Percentiles rank a stretch among this genome's conserved stretches.
phyloP scores from a whole-genome alignment of 1,140 invertebrate species.

The Sarcophaga peregrina region DNA sequence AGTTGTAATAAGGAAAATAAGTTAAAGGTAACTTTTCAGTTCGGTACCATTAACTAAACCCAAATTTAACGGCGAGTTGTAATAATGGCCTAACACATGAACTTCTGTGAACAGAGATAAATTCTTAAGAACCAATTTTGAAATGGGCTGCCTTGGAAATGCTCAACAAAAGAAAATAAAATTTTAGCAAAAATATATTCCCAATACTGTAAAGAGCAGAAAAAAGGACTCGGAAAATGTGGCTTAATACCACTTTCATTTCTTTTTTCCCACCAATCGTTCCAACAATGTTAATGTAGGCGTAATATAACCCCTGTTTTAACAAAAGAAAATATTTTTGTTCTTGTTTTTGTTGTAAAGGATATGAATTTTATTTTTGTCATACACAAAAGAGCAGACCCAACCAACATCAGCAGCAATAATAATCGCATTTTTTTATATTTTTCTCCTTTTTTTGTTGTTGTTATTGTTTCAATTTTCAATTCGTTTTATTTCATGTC shows the following conservation, averaged over 20 bases:
- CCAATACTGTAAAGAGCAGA: neutral
- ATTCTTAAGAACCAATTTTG: too few species aligned
- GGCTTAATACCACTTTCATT: neutral
- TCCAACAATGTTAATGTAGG: too few species aligned
- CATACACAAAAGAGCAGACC: conserved; percentile 20
- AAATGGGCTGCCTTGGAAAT: too few species aligned
- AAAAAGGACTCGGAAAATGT: neutral
- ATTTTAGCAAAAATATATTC: neutral
- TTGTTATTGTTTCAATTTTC: conserved; percentile 12
- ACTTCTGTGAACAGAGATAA: too few species aligned
- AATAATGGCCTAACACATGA: too few species aligned
- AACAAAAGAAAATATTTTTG: neutral
- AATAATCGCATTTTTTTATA: neutral
- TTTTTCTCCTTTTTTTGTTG: neutral
- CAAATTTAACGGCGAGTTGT: too few species aligned
- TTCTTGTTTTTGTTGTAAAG: neutral
- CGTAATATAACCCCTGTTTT: too few species aligned
- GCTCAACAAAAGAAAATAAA: too few species aligned
- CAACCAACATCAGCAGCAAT: conserved; percentile 33
- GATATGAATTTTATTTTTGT: conserved; percentile 21
- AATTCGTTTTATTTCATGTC: conserved; percentile 22
- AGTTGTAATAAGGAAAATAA: too few species aligned
- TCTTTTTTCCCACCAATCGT: neutral
- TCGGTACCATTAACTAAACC: too few species aligned
- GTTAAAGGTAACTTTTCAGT: too few species aligned